phyloP scores from a whole-genome alignment of 2,113 vertebrate genomes.

The Triplophysa rosa region DNA sequence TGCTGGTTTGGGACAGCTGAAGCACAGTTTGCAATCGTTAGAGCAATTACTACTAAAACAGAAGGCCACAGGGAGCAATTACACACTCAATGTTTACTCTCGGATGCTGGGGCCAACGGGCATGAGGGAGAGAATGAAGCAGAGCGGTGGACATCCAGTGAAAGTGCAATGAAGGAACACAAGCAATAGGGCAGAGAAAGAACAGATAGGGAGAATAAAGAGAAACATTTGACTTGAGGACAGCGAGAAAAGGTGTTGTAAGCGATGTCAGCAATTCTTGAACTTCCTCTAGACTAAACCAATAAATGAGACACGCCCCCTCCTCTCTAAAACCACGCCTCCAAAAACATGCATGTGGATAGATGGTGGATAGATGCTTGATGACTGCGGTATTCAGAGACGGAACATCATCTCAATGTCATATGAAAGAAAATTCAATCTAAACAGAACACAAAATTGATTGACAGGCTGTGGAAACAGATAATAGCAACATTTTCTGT shows the following conservation, averaged over 20 bases:
- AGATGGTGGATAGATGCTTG: too few relatives aligned
- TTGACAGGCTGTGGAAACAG: too few relatives aligned
- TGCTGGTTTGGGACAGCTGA: slow-evolving; percentile 56
- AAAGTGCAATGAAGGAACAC: slow-evolving; percentile 19
- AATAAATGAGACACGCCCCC: neutral
- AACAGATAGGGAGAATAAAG: slow-evolving; percentile 28
- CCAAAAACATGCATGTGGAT: too few relatives aligned
- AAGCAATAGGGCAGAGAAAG: neutral
- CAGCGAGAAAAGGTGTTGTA: slow-evolving; percentile 23
- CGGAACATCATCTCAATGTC: too few relatives aligned
- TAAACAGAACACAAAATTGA: too few relatives aligned
- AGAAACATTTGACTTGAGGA: slow-evolving; percentile 32
- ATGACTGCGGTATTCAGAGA: too few relatives aligned
- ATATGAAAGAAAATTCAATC: too few relatives aligned
- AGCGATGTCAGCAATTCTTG: neutral
- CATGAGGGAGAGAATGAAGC: neutral
- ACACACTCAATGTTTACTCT: slow-evolving; percentile 65
- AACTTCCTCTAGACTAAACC: neutral
- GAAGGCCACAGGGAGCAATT: slow-evolving; percentile 65
- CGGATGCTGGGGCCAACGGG: slow-evolving; percentile 45
- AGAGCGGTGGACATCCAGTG: slow-evolving; percentile 6
- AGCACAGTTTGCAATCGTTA: slow-evolving; percentile 62
- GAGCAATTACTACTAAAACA: slow-evolving; percentile 69
- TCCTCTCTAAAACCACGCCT: too few relatives aligned
- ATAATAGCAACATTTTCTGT: too few relatives aligned